phyloP scores from a whole-genome alignment of 2,888 invertebrate species.

The Acleris holmiana region DNA sequence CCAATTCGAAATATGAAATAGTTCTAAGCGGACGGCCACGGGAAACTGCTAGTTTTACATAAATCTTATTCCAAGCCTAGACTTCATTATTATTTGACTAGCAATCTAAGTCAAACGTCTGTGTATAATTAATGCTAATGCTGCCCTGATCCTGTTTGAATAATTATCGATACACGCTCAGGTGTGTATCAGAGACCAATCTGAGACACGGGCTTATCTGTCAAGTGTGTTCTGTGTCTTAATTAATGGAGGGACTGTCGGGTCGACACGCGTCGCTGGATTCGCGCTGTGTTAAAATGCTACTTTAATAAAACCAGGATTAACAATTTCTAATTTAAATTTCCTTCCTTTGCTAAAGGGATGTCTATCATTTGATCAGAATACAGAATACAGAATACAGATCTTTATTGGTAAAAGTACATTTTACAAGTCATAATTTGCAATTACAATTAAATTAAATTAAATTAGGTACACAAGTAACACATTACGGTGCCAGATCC shows the following conservation, averaged over 20 bases:
- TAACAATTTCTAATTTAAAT: too few relatives aligned
- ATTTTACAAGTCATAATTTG: too few relatives aligned
- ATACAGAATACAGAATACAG: too few relatives aligned
- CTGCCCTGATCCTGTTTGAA: constrained; percentile 30
- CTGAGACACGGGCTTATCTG: constrained; percentile 25
- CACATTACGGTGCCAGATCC: too few relatives aligned
- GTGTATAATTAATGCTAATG: constrained; percentile 25
- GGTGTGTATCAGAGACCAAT: constrained; percentile 4
- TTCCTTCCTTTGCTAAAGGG: too few relatives aligned
- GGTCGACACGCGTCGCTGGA: constrained; percentile 10
- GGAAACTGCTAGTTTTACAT: too few relatives aligned
- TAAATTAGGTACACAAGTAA: too few relatives aligned
- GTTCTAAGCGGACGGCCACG: too few relatives aligned
- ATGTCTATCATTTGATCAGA: too few relatives aligned
- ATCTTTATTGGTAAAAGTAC: too few relatives aligned
- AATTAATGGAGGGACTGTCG: constrained; percentile 18
- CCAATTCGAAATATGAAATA: too few relatives aligned
- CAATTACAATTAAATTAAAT: too few relatives aligned
- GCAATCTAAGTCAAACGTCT: constrained; percentile 6
- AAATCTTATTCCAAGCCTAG: background rate
- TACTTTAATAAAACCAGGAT: background rate
- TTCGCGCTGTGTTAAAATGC: constrained; percentile 13
- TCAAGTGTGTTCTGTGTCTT: constrained; percentile 8
- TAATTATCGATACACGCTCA: constrained; percentile 19
- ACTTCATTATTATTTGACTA: background rate